phyloP scores from a whole-genome alignment of 2,113 vertebrate species.

The Mionectes macconnelli region DNA sequence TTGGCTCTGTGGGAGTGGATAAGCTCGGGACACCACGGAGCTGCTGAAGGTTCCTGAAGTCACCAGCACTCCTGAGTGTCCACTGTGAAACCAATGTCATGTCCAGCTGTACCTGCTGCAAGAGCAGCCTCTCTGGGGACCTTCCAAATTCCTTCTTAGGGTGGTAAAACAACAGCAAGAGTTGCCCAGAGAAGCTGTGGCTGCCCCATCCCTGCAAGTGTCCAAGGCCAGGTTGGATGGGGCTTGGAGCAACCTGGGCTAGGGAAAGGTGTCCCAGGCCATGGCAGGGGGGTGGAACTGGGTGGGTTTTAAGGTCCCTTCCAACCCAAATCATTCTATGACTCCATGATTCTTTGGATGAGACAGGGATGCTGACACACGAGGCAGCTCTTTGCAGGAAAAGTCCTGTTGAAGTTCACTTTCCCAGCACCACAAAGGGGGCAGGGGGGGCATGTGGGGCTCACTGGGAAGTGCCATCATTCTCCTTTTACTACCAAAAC shows the following conservation, averaged over 20 bases:
- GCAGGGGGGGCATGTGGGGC: background rate
- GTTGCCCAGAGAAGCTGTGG: background rate
- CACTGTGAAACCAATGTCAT: fast-evolving
- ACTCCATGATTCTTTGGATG: background rate
- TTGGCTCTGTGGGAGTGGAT: background rate
- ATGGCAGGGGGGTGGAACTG: fast-evolving
- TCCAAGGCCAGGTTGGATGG: fast-evolving
- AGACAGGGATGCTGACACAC: background rate
- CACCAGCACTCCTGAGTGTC: fast-evolving
- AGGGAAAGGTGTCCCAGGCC: background rate
- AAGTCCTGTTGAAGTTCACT: background rate
- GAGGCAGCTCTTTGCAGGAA: background rate
- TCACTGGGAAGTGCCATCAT: fast-evolving
- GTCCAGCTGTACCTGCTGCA: background rate
- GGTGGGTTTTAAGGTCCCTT: background rate
- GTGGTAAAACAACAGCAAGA: background rate
- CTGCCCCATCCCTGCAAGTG: background rate
- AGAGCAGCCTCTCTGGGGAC: background rate
- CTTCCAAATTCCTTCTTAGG: background rate
- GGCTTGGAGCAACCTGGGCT: background rate
- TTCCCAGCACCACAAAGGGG: fast-evolving
- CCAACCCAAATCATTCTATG: background rate
- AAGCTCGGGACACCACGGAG: background rate
- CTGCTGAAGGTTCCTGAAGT: background rate
- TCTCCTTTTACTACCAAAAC: fast-evolving